A percentile compares a stretch with the other conserved stretches of the same genome.
Evolutionary conservation across 2,888 invertebrate genomes (phyloP).

Genomic region (Pheosia gnoma): DNA sequence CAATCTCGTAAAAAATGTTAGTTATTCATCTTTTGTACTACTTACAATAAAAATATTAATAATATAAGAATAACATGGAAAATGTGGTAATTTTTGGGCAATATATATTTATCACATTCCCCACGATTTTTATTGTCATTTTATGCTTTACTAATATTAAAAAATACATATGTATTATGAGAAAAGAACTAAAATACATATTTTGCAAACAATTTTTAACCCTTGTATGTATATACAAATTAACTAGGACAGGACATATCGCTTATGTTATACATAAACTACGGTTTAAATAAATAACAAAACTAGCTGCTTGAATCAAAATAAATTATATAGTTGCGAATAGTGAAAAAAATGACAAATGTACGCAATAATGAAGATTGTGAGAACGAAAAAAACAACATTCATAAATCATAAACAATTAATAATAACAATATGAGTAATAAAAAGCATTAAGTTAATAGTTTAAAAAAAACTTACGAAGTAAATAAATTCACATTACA

Average conservation of each 20-base stretch:
- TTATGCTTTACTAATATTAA: constrained; percentile 9
- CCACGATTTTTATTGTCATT: constrained; percentile 41
- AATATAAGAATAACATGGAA: constrained; percentile 36
- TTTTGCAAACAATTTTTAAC: constrained; percentile 22
- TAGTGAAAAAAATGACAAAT: background rate
- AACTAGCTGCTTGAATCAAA: constrained; percentile 18
- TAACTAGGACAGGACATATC: constrained; percentile 48
- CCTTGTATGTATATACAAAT: background rate
- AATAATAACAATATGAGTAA: constrained; percentile 27
- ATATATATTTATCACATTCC: constrained; percentile 48
- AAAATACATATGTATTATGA: constrained; percentile 5
- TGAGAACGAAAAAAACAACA: background rate
- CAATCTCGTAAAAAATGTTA: constrained; percentile 32
- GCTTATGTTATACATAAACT: constrained; percentile 34
- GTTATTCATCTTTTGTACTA: constrained; percentile 39
- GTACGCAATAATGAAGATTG: too few species aligned
- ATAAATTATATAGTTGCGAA: constrained; percentile 21
- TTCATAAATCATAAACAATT: constrained; percentile 16
- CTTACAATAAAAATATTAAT: constrained; percentile 25
- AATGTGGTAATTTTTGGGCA: constrained; percentile 53
- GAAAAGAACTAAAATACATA: constrained; percentile 17
- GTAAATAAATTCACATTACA: constrained; percentile 24
- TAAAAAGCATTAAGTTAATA: constrained; percentile 26
- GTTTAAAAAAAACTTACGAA: constrained; percentile 14
- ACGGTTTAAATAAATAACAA: constrained; percentile 33